These are phyloP conservation scores for Smithornis capensis DNA, from an alignment of 2,113 vertebrate species.

Conservation along the genomic window DNA sequence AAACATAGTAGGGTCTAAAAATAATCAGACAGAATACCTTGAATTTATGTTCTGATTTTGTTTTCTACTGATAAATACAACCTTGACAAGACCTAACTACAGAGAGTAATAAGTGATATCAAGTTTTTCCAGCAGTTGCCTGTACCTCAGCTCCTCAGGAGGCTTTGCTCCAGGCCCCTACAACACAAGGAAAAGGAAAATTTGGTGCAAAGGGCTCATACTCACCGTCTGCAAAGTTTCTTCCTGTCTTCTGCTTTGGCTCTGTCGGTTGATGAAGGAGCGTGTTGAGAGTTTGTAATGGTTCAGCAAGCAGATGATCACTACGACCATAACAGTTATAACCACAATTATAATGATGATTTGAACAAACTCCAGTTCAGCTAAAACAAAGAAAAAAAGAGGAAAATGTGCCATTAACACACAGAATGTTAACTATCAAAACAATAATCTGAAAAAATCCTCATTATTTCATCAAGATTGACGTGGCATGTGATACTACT, in stretches of 20 bases:
- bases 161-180: not conserved
- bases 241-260: conserved; percentile 86
- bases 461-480: not conserved
- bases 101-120: not conserved
- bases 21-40: not conserved
- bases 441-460: not conserved
- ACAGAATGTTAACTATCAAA: not conserved
- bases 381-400: conserved; percentile 68
- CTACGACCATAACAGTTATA: conserved; percentile 97
- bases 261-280: conserved; percentile 91
- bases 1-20: not conserved
- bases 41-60: not conserved
- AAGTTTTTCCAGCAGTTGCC: not conserved
- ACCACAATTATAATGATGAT: conserved; percentile 96
- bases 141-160: not conserved
- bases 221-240: conserved; percentile 89
- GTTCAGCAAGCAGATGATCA: conserved; percentile 95
- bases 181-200: not conserved
- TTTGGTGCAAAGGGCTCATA: not conserved
- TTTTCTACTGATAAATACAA: not conserved
- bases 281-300: conserved; percentile 95
- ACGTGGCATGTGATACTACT: not conserved
- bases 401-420: not conserved
- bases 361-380: conserved; percentile 98
- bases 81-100: not conserved